phyloP scores from a whole-genome alignment of 2,113 vertebrate genomes.

The Myxocyprinus asiaticus region DNA sequence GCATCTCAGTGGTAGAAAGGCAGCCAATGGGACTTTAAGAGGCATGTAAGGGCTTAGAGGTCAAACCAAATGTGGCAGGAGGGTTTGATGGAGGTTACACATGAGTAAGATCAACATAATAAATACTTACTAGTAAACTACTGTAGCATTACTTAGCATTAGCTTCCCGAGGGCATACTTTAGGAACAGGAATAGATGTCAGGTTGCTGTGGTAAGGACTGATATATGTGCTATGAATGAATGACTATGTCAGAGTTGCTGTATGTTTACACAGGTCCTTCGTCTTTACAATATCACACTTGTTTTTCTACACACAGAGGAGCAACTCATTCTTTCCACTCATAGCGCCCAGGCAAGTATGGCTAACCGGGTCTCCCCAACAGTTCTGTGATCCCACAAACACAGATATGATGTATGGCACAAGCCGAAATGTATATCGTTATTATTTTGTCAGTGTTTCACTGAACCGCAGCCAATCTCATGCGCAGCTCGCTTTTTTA shows the following conservation, averaged over 20 bases:
- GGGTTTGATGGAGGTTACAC: slow-evolving; percentile 26
- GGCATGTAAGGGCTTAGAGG: not conserved
- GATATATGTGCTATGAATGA: slow-evolving; percentile 44
- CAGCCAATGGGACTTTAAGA: not conserved
- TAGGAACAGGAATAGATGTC: slow-evolving; percentile 14
- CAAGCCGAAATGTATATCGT: slow-evolving; percentile 22
- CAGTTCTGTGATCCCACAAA: slow-evolving; percentile 36
- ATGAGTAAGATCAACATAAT: slow-evolving; percentile 5
- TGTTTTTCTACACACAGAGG: slow-evolving; percentile 40
- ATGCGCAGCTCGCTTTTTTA: slow-evolving; percentile 13
- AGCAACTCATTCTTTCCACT: slow-evolving; percentile 46
- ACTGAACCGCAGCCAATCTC: slow-evolving; percentile 40
- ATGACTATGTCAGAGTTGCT: slow-evolving; percentile 34
- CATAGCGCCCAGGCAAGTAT: slow-evolving; percentile 40
- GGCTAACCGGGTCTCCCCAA: slow-evolving; percentile 1
- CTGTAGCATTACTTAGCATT: not conserved
- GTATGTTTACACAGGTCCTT: slow-evolving; percentile 42
- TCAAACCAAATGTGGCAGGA: slow-evolving; percentile 9
- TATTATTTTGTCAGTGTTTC: slow-evolving; percentile 48
- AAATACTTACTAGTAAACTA: not conserved
- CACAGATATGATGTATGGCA: slow-evolving; percentile 47
- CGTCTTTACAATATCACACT: slow-evolving; percentile 36
- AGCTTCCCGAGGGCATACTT: slow-evolving; percentile 18
- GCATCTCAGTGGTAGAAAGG: slow-evolving; percentile 26
- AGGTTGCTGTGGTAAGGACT: slow-evolving; percentile 6